Evolutionary conservation across 2,113 vertebrate species (phyloP).

Genomic region (human (Homo sapiens)): DNA sequence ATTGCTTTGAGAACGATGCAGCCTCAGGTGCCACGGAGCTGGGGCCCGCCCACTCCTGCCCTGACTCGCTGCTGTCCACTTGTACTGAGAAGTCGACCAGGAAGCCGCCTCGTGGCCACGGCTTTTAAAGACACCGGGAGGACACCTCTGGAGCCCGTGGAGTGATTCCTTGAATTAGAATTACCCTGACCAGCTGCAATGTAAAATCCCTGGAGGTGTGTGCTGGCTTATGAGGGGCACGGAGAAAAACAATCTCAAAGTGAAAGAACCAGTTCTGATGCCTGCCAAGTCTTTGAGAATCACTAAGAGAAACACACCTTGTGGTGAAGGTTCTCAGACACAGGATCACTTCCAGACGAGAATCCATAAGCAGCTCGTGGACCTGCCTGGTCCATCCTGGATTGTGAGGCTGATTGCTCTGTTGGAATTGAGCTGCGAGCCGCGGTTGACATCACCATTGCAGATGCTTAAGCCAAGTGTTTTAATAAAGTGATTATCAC

Average conservation of each 20-base stretch:
- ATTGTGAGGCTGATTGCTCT: neutral
- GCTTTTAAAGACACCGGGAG: neutral
- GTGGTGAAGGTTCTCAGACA: neutral
- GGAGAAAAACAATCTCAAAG: neutral
- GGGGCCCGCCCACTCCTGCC: neutral
- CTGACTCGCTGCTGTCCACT: neutral
- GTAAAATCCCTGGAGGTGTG: neutral
- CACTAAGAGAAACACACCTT: neutral
- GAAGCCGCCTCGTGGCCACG: neutral
- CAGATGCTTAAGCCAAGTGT: neutral
- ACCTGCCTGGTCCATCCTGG: neutral
- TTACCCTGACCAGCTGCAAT: neutral
- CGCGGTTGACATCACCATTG: neutral
- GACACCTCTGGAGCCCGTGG: neutral
- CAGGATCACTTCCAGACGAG: neutral
- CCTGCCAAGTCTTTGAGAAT: neutral
- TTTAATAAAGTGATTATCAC: neutral
- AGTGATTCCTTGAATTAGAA: too few species aligned
- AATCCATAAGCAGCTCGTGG: too few species aligned
- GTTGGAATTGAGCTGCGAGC: neutral
- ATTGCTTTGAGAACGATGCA: neutral
- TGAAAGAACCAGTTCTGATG: neutral
- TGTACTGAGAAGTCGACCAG: neutral
- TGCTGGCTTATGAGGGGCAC: neutral
- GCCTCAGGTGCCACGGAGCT: neutral